Evolutionary conservation across 2,113 vertebrate species (phyloP).

Genomic region (Ceyx cyanopectus): DNA sequence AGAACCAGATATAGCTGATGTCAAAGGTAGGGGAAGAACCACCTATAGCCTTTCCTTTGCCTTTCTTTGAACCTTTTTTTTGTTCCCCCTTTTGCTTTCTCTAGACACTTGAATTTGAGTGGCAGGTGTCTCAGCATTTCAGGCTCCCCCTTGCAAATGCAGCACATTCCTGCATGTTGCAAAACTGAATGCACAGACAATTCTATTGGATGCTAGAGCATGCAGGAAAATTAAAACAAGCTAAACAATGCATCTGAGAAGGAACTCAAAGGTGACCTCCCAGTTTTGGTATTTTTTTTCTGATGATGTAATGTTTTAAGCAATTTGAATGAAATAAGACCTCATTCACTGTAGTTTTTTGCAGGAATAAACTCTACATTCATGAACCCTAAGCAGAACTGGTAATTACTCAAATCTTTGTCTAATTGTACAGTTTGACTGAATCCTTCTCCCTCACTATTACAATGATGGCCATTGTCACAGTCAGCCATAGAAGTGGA

Average conservation of each 20-base stretch:
- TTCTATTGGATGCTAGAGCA: neutral
- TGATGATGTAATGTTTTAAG: neutral
- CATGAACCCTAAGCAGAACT: neutral
- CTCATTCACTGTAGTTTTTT: neutral
- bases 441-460: neutral
- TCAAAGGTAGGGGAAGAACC: accelerated
- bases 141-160: neutral
- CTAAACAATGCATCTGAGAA: neutral
- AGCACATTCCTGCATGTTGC: neutral
- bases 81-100: neutral
- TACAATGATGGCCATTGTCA: neutral
- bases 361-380: neutral
- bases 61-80: neutral
- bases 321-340: neutral
- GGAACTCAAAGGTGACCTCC: neutral
- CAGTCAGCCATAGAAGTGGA: neutral
- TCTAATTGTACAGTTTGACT: neutral
- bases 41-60: neutral
- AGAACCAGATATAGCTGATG: neutral
- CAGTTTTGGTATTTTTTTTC: neutral
- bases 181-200: neutral
- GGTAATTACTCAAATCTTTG: neutral
- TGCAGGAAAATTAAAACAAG: neutral
- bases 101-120: neutral
- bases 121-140: neutral